These are phyloP conservation scores for Nothobranchius furzeri DNA, from an alignment of 2,113 vertebrate genomes.

Conservation along the genomic window DNA sequence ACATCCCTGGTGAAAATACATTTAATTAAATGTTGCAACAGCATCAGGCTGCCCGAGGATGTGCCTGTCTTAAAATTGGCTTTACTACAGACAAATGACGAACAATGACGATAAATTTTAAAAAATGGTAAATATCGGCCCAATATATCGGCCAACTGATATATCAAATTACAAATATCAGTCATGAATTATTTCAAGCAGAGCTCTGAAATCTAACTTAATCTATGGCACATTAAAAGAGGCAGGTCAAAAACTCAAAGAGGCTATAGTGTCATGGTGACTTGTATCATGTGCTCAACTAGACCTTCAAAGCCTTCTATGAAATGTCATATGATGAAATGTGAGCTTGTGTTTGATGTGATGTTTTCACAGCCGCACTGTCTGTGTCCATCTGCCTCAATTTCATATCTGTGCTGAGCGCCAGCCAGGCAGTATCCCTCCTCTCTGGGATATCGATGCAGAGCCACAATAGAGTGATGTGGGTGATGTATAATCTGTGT, in stretches of 20 bases:
- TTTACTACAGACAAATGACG: no score
- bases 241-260: background rate
- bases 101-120: no score
- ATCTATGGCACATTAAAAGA: background rate
- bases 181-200: background rate
- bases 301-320: background rate
- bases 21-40: no score
- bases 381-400: conserved; percentile 16
- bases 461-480: conserved; percentile 15
- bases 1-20: no score
- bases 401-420: background rate
- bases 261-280: background rate
- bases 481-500: conserved; percentile 35
- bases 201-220: background rate
- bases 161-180: background rate
- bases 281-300: background rate
- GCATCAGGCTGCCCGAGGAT: no score
- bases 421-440: conserved; percentile 5
- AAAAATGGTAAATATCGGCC: no score
- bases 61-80: no score
- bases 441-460: conserved; percentile 18
- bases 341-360: conserved; percentile 12
- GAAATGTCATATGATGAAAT: conserved; percentile 6
- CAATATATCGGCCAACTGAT: no score
- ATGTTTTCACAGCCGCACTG: conserved; percentile 10